Evolutionary conservation across 2,797 vertebrate genomes (phyloP).

Genomic region (Oryzias sinensis): DNA sequence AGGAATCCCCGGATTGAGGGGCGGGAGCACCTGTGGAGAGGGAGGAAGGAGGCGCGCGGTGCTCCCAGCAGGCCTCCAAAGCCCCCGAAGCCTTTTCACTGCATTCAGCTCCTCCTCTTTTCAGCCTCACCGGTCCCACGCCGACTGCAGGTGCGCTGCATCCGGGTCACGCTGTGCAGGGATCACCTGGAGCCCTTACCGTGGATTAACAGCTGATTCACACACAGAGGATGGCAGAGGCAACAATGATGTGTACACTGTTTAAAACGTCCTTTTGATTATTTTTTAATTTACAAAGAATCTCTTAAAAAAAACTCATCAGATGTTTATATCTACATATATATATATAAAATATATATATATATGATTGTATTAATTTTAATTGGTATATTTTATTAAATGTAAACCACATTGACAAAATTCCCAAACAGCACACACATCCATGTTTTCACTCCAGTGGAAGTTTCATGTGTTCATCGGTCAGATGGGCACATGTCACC

Average conservation of each 20-base stretch:
- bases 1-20: conserved; percentile 36
- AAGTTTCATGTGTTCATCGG: conserved; percentile 62
- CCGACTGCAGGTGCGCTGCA: conserved; percentile 56
- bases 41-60: conserved; percentile 46
- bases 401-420: conserved; percentile 72
- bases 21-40: conserved; percentile 49
- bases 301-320: conserved; percentile 57
- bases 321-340: conserved; percentile 61
- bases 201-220: conserved; percentile 58
- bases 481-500: conserved; percentile 72
- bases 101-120: conserved; percentile 73
- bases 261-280: conserved; percentile 69
- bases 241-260: conserved; percentile 75
- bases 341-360: conserved; percentile 30
- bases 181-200: conserved; percentile 58
- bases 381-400: conserved; percentile 80
- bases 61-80: conserved; percentile 49
- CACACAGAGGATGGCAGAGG: conserved; percentile 53
- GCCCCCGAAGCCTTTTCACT: conserved; percentile 66
- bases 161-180: conserved; percentile 61
- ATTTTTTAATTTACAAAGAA: conserved; percentile 69
- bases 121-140: conserved; percentile 62
- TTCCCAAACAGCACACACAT: conserved; percentile 59
- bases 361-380: conserved; percentile 77
- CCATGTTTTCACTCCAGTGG: conserved; percentile 60